Conservation (phyloP, 2,113 vertebrate species). For the Myiozetetes cayanensis region DNA sequence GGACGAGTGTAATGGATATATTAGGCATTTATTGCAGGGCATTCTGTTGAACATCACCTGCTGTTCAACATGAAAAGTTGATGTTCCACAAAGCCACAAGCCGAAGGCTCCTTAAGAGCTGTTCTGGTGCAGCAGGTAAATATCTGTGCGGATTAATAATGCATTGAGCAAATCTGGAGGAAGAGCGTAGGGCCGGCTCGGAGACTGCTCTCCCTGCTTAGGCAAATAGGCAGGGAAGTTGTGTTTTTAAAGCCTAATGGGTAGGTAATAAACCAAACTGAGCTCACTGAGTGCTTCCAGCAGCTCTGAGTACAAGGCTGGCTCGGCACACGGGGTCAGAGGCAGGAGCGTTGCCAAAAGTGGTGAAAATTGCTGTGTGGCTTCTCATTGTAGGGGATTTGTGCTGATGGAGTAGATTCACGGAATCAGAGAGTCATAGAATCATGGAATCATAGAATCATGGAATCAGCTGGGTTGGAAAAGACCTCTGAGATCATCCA, state of each 20-base stretch:
- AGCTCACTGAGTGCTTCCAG: neutral
- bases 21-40: conserved; percentile 31
- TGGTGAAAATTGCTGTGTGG: neutral
- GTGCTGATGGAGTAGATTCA: neutral
- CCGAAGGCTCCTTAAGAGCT: conserved; percentile 20
- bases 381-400: rapidly evolving
- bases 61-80: conserved; percentile 51
- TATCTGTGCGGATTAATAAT: conserved; percentile 40
- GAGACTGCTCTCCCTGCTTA: neutral
- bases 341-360: rapidly evolving
- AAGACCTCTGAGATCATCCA: too few relatives aligned
- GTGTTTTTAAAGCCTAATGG: conserved; percentile 5
- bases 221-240: conserved; percentile 17
- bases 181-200: neutral
- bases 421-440: too few relatives aligned
- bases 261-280: neutral
- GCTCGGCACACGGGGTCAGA: neutral
- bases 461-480: too few relatives aligned
- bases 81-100: conserved; percentile 58
- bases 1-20: neutral
- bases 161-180: conserved; percentile 25
- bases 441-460: too few relatives aligned
- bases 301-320: rapidly evolving
- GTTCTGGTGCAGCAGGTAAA: conserved; percentile 31
- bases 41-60: conserved; percentile 61